These are phyloP conservation scores for Podiceps cristatus DNA, from an alignment of 2,113 vertebrate species.

Conservation along the genomic window DNA sequence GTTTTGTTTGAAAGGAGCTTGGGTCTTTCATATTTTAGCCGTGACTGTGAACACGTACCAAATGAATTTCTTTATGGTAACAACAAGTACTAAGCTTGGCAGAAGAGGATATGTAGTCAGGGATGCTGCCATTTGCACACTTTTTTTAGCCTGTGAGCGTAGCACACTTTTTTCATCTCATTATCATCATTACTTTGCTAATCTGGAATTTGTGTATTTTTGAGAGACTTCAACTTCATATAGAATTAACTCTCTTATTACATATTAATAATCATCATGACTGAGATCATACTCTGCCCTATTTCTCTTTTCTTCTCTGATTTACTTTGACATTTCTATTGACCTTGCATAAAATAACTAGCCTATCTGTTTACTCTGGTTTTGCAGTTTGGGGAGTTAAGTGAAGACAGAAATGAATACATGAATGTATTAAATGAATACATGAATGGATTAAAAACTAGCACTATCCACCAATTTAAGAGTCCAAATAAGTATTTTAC, in stretches of 20 bases:
- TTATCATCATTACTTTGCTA: background rate
- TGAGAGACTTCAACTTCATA: background rate
- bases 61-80: background rate
- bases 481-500: background rate
- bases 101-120: background rate
- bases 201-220: background rate
- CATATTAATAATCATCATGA: background rate
- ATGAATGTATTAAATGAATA: background rate
- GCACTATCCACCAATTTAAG: background rate
- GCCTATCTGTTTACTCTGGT: background rate
- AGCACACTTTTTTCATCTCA: background rate
- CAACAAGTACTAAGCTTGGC: background rate
- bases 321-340: background rate
- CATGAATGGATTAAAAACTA: background rate
- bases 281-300: background rate
- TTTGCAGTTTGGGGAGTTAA: background rate
- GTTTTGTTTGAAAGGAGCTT: background rate
- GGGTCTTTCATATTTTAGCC: background rate
- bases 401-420: background rate
- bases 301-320: background rate
- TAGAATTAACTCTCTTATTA: background rate
- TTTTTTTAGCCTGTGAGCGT: background rate
- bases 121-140: background rate
- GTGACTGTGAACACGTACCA: background rate
- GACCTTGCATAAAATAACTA: background rate